These are phyloP conservation scores for Catocala fraxini DNA, from an alignment of 2,888 invertebrate genomes.

Conservation along the genomic window DNA sequence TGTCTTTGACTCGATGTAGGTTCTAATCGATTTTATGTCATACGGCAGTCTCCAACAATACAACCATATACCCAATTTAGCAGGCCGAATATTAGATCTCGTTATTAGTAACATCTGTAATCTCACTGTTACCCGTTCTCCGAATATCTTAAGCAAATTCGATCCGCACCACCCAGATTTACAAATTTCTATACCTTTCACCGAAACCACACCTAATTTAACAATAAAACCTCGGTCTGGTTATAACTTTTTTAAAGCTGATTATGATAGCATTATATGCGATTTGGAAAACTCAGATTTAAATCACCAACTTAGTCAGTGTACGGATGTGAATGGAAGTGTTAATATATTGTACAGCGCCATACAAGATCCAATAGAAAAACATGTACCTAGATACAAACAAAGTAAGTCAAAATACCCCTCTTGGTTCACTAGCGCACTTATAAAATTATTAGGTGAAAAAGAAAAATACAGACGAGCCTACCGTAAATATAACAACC, in stretches of 20 bases:
- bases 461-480: no score
- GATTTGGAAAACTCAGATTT: no score
- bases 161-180: constrained; percentile 14
- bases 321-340: no score
- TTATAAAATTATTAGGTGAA: no score
- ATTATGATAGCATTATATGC: background rate
- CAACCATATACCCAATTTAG: constrained; percentile 4
- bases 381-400: no score
- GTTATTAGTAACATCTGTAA: constrained; percentile 10
- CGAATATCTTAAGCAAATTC: constrained; percentile 6
- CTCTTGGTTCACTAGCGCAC: no score
- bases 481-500: no score
- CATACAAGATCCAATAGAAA: no score
- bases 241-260: constrained; percentile 3
- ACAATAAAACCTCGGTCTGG: constrained; percentile 2
- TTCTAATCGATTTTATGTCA: constrained; percentile 10
- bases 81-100: constrained; percentile 6
- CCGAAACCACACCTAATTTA: background rate
- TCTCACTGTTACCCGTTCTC: constrained; percentile 1
- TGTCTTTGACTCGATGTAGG: no score
- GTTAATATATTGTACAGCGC: no score
- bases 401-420: no score
- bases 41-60: constrained; percentile 5
- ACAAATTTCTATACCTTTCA: constrained; percentile 4
- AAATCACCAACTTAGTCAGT: no score